Evolutionary conservation across 2,888 invertebrate species (phyloP), one percentile per base, ranked within the genome.

Genomic region (Epirrhoe alternata): DNA sequence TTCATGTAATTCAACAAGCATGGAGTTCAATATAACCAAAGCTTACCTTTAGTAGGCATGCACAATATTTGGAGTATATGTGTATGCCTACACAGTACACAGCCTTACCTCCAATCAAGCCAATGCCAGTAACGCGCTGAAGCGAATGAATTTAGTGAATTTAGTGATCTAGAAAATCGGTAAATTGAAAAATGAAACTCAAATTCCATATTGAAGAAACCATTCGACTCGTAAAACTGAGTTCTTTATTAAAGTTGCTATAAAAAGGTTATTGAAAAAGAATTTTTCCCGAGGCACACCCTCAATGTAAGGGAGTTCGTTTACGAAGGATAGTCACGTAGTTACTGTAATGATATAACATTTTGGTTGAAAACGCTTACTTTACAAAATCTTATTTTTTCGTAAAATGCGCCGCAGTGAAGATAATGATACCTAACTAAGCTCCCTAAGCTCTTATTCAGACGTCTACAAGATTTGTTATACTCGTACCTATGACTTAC

Each of bases 311-410:
- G 16, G 30, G 51, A 65, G 67, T n/a, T 65, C 31, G 56, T 67
- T 55, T 63, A 16, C 47, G 47, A 17, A 35, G 14, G 31, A 12
- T 42, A 12, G 38, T 10, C 12, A 53, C 33, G 33, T 63, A 49
- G 47, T 52, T 42, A 2, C 42, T 33, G 30, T 52, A 38, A 38
- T 57, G 16, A 49, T 49, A 35, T 16, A 16, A 50, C 42, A n/a
- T 55, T 69, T 63, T 54, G 35, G 53, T 47, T 54, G 50, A 68
- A 71, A 66, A 42, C 64, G 71, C 70, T 72, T 73, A 69, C 61
- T 73, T 63, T 45, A 66, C 61, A 33, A 61, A 69, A 57, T 54
- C 12, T 14, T 16, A 12, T 33, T 62, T 35, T 56, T 56, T 52
- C 30, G 24, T 12, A 59, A 59, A 62, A 51, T 54, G 47, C 16